These are phyloP conservation scores for Apotomis capreana DNA, from an alignment of 2,888 invertebrate genomes.

Conservation along the genomic window DNA sequence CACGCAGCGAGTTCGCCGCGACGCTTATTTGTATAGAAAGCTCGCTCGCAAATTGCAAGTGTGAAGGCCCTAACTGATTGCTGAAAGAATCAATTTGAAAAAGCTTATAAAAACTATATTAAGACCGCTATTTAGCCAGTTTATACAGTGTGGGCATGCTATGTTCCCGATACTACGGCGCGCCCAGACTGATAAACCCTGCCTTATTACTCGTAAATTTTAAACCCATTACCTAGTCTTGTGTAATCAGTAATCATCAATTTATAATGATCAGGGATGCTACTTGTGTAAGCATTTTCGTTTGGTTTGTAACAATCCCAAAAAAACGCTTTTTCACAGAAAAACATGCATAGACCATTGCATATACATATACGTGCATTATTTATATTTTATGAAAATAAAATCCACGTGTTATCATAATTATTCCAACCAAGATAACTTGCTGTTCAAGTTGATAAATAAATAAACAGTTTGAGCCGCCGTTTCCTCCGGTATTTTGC, in stretches of 20 bases:
- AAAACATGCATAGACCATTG: too few relatives aligned
- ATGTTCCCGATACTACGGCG: neutral
- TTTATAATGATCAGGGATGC: too few relatives aligned
- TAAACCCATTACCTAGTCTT: neutral
- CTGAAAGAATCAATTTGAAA: neutral
- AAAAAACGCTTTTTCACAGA: too few relatives aligned
- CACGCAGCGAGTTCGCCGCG: too few relatives aligned
- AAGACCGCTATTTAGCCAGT: neutral
- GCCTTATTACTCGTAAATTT: neutral
- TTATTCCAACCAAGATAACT: conserved; percentile 11
- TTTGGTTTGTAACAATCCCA: too few relatives aligned
- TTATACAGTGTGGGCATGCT: conserved; percentile 1
- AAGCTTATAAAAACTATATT: neutral
- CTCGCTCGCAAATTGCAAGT: too few relatives aligned
- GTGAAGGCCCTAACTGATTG: too few relatives aligned
- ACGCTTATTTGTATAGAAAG: too few relatives aligned
- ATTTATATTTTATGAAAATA: neutral
- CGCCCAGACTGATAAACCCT: neutral
- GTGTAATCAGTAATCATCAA: too few relatives aligned
- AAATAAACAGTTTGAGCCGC: conserved; percentile 8
- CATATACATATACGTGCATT: too few relatives aligned
- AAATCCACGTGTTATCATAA: neutral
- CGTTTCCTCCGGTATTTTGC: neutral
- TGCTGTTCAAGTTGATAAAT: conserved; percentile 2
- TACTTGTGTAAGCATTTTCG: too few relatives aligned